These are phyloP conservation scores for Zophobas morio DNA, from an alignment of 1,140 invertebrate genomes.

Conservation along the genomic window DNA sequence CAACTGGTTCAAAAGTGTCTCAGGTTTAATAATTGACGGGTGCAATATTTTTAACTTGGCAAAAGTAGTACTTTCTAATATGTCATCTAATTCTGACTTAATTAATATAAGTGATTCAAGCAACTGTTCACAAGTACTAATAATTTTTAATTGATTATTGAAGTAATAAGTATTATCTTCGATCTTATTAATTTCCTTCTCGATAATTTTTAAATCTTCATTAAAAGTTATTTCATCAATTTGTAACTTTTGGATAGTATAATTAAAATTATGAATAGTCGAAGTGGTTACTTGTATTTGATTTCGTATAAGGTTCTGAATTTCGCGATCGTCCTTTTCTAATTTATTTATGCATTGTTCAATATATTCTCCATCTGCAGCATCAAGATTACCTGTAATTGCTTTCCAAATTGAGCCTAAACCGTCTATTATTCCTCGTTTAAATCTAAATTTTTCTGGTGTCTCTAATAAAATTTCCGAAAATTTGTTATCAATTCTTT, in stretches of 20 bases:
- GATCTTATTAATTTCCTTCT: slow-evolving; percentile 18
- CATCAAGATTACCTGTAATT: slow-evolving; percentile 54
- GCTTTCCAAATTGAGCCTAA: slow-evolving; percentile 51
- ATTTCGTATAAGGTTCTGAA: slow-evolving; percentile 53
- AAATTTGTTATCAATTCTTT: slow-evolving; percentile 33
- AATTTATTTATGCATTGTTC: slow-evolving; percentile 54
- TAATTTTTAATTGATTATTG: neutral
- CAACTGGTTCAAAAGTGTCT: slow-evolving; percentile 27
- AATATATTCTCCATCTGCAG: slow-evolving; percentile 55
- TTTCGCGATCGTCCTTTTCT: slow-evolving; percentile 46
- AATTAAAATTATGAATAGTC: slow-evolving; percentile 53
- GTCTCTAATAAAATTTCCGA: slow-evolving; percentile 11
- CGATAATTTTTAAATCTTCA: slow-evolving; percentile 47
- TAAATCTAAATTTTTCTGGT: slow-evolving; percentile 5
- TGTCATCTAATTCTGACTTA: too few relatives aligned
- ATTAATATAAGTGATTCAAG: slow-evolving; percentile 17
- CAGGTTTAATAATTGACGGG: slow-evolving; percentile 41
- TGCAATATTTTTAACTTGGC: slow-evolving; percentile 50
- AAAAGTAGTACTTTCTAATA: slow-evolving; percentile 6
- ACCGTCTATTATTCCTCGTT: slow-evolving; percentile 53
- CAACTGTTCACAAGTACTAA: slow-evolving; percentile 15
- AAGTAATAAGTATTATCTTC: slow-evolving; percentile 16
- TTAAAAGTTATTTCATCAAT: slow-evolving; percentile 53
- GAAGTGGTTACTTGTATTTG: slow-evolving; percentile 53
- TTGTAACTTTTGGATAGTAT: slow-evolving; percentile 51